A percentile compares a stretch with the other conserved stretches of the same genome.
These are phyloP conservation scores for Atrina japonica DNA, from an alignment of 2,888 invertebrate species.

Conservation along the genomic window DNA sequence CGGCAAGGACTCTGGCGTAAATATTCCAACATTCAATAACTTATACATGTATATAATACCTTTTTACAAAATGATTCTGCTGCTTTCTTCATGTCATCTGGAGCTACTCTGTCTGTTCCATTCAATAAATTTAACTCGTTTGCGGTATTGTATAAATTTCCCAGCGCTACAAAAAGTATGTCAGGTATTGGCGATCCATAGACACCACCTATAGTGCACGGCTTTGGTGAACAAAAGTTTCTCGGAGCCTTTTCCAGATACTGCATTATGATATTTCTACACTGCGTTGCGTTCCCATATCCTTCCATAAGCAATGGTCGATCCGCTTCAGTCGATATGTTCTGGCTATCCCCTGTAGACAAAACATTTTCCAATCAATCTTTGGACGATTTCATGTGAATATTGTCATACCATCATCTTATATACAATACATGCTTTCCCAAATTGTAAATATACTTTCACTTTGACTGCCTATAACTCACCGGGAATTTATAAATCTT, in stretches of 20 bases:
- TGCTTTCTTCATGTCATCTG: conserved; percentile 48
- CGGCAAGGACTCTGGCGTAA: too few relatives aligned
- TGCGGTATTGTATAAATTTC: conserved; percentile 62
- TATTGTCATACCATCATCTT: too few relatives aligned
- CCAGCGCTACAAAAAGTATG: conserved; percentile 62
- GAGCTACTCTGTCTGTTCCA: conserved; percentile 45
- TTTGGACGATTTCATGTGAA: too few relatives aligned
- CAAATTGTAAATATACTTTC: too few relatives aligned
- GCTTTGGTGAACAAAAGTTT: conserved; percentile 65
- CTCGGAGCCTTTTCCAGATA: conserved; percentile 49
- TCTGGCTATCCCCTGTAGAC: conserved; percentile 49
- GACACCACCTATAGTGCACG: conserved; percentile 71
- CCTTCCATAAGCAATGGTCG: conserved; percentile 47
- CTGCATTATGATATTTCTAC: conserved; percentile 50
- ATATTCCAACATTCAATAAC: too few relatives aligned
- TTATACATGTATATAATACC: too few relatives aligned
- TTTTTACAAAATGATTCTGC: conserved; percentile 57
- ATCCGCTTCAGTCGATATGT: conserved; percentile 37
- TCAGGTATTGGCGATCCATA: conserved; percentile 66
- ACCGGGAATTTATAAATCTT: too few relatives aligned
- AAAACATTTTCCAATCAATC: background rate
- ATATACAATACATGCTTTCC: too few relatives aligned
- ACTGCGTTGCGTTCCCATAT: conserved; percentile 53
- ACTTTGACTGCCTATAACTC: too few relatives aligned
- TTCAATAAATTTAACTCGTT: conserved; percentile 54